These are phyloP conservation scores for Thunnus albacares DNA, from an alignment of 2,797 vertebrate species.

Conservation along the genomic window DNA sequence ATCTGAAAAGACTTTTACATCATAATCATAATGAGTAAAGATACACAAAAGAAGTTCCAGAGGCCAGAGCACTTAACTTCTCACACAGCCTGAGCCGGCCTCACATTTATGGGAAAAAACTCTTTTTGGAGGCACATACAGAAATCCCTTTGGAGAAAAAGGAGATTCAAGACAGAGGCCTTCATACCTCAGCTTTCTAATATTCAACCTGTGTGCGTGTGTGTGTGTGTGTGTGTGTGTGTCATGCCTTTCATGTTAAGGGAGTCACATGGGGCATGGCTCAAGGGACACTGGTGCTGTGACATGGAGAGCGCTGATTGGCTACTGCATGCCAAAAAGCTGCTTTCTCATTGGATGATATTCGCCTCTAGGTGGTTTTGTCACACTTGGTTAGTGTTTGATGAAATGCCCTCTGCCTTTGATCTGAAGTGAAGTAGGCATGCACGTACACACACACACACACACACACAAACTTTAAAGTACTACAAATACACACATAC, in stretches of 20 bases:
- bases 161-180: constrained; percentile 32
- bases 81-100: neutral
- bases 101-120: constrained; percentile 18
- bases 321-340: constrained; percentile 56
- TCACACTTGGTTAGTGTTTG: constrained; percentile 73
- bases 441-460: neutral
- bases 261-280: constrained; percentile 46
- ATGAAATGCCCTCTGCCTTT: constrained; percentile 70
- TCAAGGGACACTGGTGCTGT: constrained; percentile 47
- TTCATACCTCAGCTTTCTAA: constrained; percentile 22
- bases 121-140: constrained; percentile 1
- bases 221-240: constrained; percentile 4
- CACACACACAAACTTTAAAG: neutral
- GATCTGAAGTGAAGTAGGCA: constrained; percentile 62
- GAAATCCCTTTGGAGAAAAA: constrained; percentile 18
- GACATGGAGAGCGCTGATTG: constrained; percentile 55
- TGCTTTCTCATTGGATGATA: constrained; percentile 61
- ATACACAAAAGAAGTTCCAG: neutral
- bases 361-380: constrained; percentile 69
- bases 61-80: neutral
- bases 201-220: constrained; percentile 12
- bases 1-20: constrained; percentile 1
- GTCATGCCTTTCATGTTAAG: constrained; percentile 53
- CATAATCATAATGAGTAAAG: neutral
- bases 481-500: constrained; percentile 7